A percentile compares a stretch with the other conserved stretches of the same genome.
phyloP scores from a whole-genome alignment of 1,140 invertebrate species.

The Euwallacea fornicatus region DNA sequence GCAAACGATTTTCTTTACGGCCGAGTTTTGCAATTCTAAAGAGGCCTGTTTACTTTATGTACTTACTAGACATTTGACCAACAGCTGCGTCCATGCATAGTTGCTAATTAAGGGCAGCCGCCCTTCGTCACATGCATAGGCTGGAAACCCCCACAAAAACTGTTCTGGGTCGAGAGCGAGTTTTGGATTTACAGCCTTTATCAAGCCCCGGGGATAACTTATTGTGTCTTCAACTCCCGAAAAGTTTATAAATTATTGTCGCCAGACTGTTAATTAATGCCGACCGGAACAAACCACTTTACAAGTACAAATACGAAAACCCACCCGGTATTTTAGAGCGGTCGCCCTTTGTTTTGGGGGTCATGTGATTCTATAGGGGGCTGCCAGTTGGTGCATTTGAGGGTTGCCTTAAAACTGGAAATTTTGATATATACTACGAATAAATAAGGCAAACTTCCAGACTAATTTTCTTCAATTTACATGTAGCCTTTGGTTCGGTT shows the following conservation, averaged over 20 bases:
- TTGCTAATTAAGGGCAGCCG: slow-evolving; percentile 4
- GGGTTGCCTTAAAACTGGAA: background rate
- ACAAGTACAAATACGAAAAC: slow-evolving; percentile 9
- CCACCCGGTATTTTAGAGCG: background rate
- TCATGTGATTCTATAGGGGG: background rate
- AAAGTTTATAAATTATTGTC: slow-evolving; percentile 25
- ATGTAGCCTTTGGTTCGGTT: too few species aligned
- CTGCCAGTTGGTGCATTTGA: background rate
- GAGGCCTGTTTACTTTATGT: too few species aligned
- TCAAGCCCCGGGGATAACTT: slow-evolving; percentile 10
- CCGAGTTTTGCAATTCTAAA: background rate
- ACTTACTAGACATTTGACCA: background rate
- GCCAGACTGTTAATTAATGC: slow-evolving; percentile 16
- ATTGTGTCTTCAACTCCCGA: slow-evolving; percentile 11
- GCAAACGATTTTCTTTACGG: background rate
- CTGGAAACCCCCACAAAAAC: background rate
- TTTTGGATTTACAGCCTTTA: slow-evolving; percentile 17
- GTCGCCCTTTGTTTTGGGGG: slow-evolving; percentile 2
- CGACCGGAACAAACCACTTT: slow-evolving; percentile 9
- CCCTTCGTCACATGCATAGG: slow-evolving; percentile 9
- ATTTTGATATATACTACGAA: too few species aligned
- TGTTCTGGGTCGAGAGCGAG: background rate
- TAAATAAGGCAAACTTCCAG: too few species aligned
- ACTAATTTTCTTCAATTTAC: too few species aligned
- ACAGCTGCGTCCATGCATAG: background rate